Conservation (phyloP, 2,113 vertebrate species). For the Agapornis roseicollis region DNA sequence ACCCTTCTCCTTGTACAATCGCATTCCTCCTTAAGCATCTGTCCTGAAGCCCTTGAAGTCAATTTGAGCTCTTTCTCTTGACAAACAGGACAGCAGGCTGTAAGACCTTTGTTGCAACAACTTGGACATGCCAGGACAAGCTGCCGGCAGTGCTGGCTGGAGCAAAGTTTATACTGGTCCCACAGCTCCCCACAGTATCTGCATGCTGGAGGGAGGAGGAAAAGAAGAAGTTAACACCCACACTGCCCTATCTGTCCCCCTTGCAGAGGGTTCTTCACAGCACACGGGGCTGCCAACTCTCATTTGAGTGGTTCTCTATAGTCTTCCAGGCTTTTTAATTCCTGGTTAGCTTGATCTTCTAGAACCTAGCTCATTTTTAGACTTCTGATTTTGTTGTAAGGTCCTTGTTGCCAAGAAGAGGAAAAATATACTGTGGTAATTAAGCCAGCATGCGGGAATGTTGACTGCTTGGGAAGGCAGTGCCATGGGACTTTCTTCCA, state of each 20-base stretch:
- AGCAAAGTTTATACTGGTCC: constrained; percentile 92
- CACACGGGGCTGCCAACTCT: not conserved
- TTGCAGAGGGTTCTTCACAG: not conserved
- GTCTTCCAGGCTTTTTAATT: not conserved
- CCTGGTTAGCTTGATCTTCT: not conserved
- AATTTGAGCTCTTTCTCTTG: constrained; percentile 78
- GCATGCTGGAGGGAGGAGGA: constrained; percentile 79
- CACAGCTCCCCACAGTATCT: constrained; percentile 86
- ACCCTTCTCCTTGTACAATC: constrained; percentile 86
- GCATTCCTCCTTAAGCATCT: constrained; percentile 84
- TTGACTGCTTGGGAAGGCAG: not conserved
- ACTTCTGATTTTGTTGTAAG: not conserved
- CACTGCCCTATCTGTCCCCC: not conserved
- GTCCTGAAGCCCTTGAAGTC: not conserved
- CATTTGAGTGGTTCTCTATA: not conserved
- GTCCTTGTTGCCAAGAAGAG: not conserved
- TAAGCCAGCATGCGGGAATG: not conserved
- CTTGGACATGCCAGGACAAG: constrained; percentile 85
- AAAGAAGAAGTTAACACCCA: constrained; percentile 9
- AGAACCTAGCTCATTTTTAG: not conserved
- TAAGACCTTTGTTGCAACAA: constrained; percentile 81
- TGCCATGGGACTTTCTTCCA: not conserved
- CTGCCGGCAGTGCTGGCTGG: constrained; percentile 87
- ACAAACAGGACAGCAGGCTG: constrained; percentile 88
- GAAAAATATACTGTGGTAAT: not conserved